These are phyloP conservation scores for Ctenopoma multispine DNA, from an alignment of 2,797 vertebrate species.

Conservation along the genomic window DNA sequence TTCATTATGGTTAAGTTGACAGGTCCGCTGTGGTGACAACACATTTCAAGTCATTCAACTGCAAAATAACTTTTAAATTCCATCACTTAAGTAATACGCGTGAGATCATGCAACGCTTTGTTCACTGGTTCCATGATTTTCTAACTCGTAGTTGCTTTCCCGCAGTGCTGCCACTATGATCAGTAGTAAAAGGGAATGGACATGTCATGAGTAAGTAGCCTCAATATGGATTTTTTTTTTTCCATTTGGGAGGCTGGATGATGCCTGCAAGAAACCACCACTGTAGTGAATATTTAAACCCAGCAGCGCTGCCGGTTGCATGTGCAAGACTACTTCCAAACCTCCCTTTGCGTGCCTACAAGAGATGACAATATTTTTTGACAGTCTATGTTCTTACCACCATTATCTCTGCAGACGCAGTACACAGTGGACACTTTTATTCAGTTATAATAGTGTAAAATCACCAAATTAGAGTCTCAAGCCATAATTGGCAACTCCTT, in stretches of 20 bases:
- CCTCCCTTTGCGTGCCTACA: background rate
- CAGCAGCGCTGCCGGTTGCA: background rate
- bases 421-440: background rate
- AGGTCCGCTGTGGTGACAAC: slow-evolving; percentile 51
- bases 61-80: slow-evolving; percentile 63
- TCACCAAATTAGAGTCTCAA: background rate
- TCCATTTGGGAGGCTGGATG: background rate
- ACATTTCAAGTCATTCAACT: slow-evolving; percentile 41
- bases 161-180: background rate
- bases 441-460: slow-evolving; percentile 9
- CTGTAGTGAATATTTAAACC: slow-evolving; percentile 15
- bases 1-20: slow-evolving; percentile 61
- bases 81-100: slow-evolving; percentile 33
- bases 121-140: slow-evolving; percentile 33
- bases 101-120: slow-evolving; percentile 9
- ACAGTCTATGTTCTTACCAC: background rate
- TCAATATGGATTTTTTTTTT: slow-evolving; percentile 1
- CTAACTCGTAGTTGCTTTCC: slow-evolving; percentile 11
- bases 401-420: slow-evolving; percentile 13
- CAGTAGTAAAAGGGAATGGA: slow-evolving; percentile 16
- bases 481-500: slow-evolving; percentile 23
- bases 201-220: slow-evolving; percentile 6
- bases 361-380: background rate
- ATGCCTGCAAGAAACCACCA: background rate
- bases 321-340: slow-evolving; percentile 1